Base-by-base conservation (phyloP, 2,113 vertebrate species). In the Campylomormyrus tamandua region DNA sequence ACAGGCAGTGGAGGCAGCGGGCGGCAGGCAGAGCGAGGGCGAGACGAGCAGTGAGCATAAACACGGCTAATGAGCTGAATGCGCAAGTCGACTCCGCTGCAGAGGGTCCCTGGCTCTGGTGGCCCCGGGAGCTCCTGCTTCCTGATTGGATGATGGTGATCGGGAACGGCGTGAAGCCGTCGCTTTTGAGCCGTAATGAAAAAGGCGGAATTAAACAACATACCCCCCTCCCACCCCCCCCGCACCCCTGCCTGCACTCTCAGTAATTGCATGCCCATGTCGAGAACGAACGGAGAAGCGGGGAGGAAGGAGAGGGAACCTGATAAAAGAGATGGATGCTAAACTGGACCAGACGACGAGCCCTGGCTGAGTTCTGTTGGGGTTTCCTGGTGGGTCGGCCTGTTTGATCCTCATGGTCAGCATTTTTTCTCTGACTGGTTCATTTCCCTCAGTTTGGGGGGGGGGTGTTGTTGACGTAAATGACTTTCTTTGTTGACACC, bases 201-300 rank as follows among this genome's bases (percentile, higher is more conserved):
- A 45, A 46, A 52, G 39, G 83, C 2, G 42, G 87, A 62, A 83
- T 87, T 87, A 87, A 90, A 83, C 77, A 80, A 27, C n/a, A 3
- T 27, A 1, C 10, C 62, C 27, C 27, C 24, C 42, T 5, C 42
- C 80, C 17, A 1, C 39, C 6, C 15, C 15, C 53, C 45, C 62
- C 80, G 27, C 83, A 24, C 74, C 88, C 88, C 48, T 31, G 42
- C 17, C 74, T 31, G 48, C 90, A 52, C 24, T 83, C 88, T 15
- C 87, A 56, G 87, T 88, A 90, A 90, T 88, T 90, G 50, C 49
- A 27, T 35, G 74, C 27, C 39, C 13, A 58, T 56, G 19, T n/a
- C 2, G n/a, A 27, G n/a, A 27, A 83, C 46, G 50, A 53, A 89
- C 53, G 19, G 46, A 24, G n/a, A 89, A 24, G 53, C 50, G 31